Conservation (phyloP, 1,140 invertebrate species). For the Ridgeia piscesae region DNA sequence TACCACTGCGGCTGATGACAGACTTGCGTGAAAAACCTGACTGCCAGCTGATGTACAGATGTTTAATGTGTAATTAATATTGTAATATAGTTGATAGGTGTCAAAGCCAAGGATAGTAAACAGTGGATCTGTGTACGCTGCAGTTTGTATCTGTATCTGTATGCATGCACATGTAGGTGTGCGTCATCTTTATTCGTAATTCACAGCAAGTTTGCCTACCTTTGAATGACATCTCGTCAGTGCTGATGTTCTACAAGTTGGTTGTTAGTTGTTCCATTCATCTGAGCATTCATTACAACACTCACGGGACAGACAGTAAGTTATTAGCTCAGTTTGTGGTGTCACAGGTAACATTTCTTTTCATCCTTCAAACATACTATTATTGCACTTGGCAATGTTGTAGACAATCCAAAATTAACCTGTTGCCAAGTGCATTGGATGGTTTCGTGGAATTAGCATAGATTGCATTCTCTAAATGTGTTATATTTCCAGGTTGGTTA, state of each 20-base stretch:
- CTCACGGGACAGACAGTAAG: too few species aligned
- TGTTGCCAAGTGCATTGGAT: too few species aligned
- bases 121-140: neutral
- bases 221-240: neutral
- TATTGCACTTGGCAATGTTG: neutral
- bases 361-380: neutral
- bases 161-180: neutral
- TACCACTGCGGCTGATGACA: neutral
- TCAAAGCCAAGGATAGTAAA: neutral
- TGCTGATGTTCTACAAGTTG: neutral
- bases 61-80: constrained; percentile 7
- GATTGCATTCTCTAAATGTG: too few species aligned
- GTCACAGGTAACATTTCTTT: too few species aligned
- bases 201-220: neutral
- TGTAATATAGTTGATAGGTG: neutral
- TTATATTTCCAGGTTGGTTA: too few species aligned
- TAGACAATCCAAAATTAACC: neutral
- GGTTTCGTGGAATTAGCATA: too few species aligned
- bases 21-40: neutral
- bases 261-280: neutral
- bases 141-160: neutral
- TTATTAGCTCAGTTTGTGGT: too few species aligned
- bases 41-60: neutral
- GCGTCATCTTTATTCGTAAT: neutral
- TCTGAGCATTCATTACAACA: too few species aligned